Conservation (phyloP, 2,888 invertebrate species). For the Watsonalla cultraria region DNA sequence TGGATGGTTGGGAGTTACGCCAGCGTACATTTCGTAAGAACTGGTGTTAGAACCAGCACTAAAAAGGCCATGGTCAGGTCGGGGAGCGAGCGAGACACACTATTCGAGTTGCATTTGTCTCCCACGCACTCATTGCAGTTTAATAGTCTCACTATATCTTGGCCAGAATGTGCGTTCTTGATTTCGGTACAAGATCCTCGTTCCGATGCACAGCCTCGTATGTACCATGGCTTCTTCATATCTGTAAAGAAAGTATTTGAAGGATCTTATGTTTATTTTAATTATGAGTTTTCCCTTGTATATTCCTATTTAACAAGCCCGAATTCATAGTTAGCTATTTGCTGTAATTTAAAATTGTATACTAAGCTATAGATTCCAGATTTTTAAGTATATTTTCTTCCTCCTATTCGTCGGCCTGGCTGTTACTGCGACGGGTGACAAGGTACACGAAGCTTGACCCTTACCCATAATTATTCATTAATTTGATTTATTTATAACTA, state of each 20-base stretch:
- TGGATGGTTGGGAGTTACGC: constrained; percentile 17
- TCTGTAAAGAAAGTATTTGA: constrained; percentile 31
- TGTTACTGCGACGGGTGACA: too few species aligned
- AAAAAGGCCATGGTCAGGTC: constrained; percentile 38
- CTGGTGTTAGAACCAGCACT: constrained; percentile 42
- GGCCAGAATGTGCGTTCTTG: constrained; percentile 29
- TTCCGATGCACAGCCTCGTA: constrained; percentile 58
- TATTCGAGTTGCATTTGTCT: constrained; percentile 45
- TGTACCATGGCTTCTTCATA: constrained; percentile 39
- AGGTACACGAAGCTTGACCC: too few species aligned
- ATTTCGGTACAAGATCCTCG: constrained; percentile 55
- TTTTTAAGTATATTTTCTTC: too few species aligned
- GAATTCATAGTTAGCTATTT: too few species aligned
- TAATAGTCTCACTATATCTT: constrained; percentile 33
- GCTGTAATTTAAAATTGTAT: too few species aligned
- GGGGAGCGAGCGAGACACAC: constrained; percentile 35
- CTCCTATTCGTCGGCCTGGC: too few species aligned
- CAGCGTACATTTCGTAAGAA: constrained; percentile 46
- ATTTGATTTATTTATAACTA: too few species aligned
- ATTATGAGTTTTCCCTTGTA: too few species aligned
- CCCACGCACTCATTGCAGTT: constrained; percentile 54
- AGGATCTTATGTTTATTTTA: neutral
- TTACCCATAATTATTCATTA: too few species aligned
- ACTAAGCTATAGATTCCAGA: too few species aligned
- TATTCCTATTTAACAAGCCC: too few species aligned